Conservation (phyloP, 2,797 vertebrate genomes). For the Acipenser oxyrinchus region DNA sequence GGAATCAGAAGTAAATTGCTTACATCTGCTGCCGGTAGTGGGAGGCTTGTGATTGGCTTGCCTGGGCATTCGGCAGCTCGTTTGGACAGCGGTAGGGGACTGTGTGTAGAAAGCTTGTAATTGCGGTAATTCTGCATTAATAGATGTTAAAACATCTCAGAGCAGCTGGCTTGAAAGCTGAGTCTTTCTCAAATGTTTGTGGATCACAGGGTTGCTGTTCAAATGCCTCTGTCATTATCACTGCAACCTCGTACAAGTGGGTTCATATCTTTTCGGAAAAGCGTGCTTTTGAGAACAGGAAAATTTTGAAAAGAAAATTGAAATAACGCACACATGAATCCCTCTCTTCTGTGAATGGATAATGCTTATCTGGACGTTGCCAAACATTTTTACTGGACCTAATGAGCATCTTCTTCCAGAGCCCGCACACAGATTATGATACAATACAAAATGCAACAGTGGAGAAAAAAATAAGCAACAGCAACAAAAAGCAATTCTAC, state of each 20-base stretch:
- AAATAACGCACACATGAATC: no score
- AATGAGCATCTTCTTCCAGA: no score
- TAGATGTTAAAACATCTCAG: constrained; percentile 73
- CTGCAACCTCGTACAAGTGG: constrained; percentile 36
- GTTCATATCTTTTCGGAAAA: constrained; percentile 31
- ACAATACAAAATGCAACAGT: no score
- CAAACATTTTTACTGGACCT: no score
- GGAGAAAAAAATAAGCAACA: no score
- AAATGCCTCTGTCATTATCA: constrained; percentile 41
- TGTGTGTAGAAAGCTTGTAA: constrained; percentile 92
- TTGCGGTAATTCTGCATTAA: constrained; percentile 99
- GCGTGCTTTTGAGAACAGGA: background rate
- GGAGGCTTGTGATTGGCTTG: constrained; percentile 91
- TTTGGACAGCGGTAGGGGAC: constrained; percentile 74
- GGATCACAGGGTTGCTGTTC: constrained; percentile 42
- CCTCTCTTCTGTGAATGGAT: no score
- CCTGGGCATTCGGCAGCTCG: constrained; percentile 85
- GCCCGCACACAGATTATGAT: no score
- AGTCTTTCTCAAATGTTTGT: constrained; percentile 65
- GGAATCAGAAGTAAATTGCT: constrained; percentile 99
- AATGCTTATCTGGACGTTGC: no score
- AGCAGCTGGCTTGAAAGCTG: constrained; percentile 72
- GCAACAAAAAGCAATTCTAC: no score
- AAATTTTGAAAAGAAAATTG: no score
- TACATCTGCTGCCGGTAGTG: constrained; percentile 97